phyloP scores from a whole-genome alignment of 1,140 invertebrate genomes.

The Polypedilum vanderplanki region DNA sequence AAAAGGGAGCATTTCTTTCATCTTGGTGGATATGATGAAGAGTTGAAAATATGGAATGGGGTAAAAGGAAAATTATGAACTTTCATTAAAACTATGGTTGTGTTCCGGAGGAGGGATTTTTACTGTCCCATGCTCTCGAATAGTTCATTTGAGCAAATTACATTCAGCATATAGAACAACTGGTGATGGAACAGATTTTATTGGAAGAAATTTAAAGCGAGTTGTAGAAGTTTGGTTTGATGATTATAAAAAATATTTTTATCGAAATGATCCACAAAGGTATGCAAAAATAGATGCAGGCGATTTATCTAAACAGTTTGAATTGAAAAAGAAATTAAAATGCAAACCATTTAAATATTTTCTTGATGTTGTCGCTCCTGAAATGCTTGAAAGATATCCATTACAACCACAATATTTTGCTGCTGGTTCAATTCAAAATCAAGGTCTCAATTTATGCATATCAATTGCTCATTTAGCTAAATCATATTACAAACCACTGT shows the following conservation, averaged over 20 bases:
- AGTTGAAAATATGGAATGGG: slow-evolving; percentile 60
- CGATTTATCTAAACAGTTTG: slow-evolving; percentile 60
- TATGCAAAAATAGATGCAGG: slow-evolving; percentile 55
- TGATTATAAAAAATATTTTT: slow-evolving; percentile 97
- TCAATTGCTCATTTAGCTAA: slow-evolving; percentile 59
- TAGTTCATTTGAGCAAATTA: slow-evolving; percentile 73
- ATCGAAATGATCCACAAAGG: slow-evolving; percentile 67
- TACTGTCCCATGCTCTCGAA: slow-evolving; percentile 98
- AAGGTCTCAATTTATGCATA: slow-evolving; percentile 62
- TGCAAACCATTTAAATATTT: slow-evolving; percentile 84
- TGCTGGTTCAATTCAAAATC: slow-evolving; percentile 60
- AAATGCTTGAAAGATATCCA: slow-evolving; percentile 66
- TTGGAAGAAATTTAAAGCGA: slow-evolving; percentile 90
- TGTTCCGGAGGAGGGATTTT: slow-evolving; percentile 79
- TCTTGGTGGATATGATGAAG: slow-evolving; percentile 86
- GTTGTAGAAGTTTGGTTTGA: slow-evolving; percentile 90
- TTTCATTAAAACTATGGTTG: slow-evolving; percentile 93
- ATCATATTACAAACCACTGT: slow-evolving; percentile 59
- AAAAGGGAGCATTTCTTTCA: slow-evolving; percentile 89
- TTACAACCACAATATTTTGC: slow-evolving; percentile 67
- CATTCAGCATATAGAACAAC: background rate
- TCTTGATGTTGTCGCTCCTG: slow-evolving; percentile 73
- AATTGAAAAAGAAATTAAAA: slow-evolving; percentile 56
- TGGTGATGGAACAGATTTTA: slow-evolving; percentile 57
- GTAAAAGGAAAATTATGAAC: slow-evolving; percentile 92